Evolutionary conservation across 2,888 invertebrate genomes (phyloP), one percentile per base, ranked within the genome.

Genomic region (Heliconius erato): DNA sequence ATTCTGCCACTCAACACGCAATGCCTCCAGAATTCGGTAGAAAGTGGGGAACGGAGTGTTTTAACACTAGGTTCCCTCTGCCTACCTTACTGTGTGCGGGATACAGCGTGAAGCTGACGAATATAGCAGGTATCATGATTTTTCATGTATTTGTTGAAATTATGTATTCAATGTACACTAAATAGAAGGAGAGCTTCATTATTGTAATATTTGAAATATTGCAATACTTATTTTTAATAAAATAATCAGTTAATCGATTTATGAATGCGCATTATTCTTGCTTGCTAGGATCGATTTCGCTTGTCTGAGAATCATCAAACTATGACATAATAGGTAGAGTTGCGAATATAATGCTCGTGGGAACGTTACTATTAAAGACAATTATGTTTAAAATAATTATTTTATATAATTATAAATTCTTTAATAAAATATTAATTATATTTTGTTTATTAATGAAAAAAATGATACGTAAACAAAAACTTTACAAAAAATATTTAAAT

Each of bases 291-390:
- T 83, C 74, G 83, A 84, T 85, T 85, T 85, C 84, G 85, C 84
- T 85, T 82, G 85, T 82, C 80, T 79, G 82, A 81, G 81, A 85
- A 71, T 81, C 82, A 79, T 84, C 81, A 79, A 72, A 84, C 83
- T 84, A 80, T 84, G 82, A 83, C 82, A 85, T 86, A 85, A 86
- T 83, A 74, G 84, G 77, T 79, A 80, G 76, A 74, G 67, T 82
- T 81, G 69, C 74, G 79, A 80, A 82, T 79, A 83, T 83, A 84
- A 82, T 77, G 79, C 69, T 79, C 85, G 86, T 86, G 86, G 86
- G 86, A 86, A 85, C 81, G 78, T 79, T 49, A 79, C 80, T 74
- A 35, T 63, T 71, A 69, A 54, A 65, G 28, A 77, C 67, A 79
- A 80, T 49, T 44, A 26, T 44, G 40, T 40, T 40, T 40, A 5